Evolutionary conservation across 92 coral and sea anemone genomes (phyloP).

Genomic region (Zoanthus solanderi): DNA sequence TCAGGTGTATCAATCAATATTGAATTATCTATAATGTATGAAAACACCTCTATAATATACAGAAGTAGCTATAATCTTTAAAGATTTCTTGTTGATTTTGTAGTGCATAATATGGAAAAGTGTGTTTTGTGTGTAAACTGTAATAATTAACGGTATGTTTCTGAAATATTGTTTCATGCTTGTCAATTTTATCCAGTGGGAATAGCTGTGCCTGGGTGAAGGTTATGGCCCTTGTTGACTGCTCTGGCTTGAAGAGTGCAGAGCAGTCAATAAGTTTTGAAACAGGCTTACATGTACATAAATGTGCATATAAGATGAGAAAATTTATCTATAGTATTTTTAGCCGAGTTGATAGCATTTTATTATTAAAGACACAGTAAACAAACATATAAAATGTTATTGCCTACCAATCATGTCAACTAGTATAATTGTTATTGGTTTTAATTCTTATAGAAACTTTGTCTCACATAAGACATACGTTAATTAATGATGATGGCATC

Average conservation of each 20-base stretch:
- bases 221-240: conserved; percentile 22
- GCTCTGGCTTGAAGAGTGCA: conserved; percentile 1
- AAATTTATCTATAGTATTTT: conserved; percentile 11
- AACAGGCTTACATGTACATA: conserved; percentile 10
- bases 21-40: conserved; percentile 10
- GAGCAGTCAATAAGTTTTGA: conserved; percentile 11
- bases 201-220: conserved; percentile 15
- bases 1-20: conserved; percentile 5
- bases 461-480: conserved; percentile 36
- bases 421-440: conserved; percentile 15
- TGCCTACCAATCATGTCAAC: conserved; percentile 10
- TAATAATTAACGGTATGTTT: conserved; percentile 3
- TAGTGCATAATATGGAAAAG: conserved; percentile 1
- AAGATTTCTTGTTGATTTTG: conserved; percentile 14
- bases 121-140: conserved; percentile 7
- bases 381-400: conserved; percentile 9
- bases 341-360: conserved; percentile 7
- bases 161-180: conserved; percentile 6
- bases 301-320: conserved; percentile 12
- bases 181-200: conserved; percentile 10
- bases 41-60: conserved; percentile 15
- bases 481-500: conserved; percentile 44
- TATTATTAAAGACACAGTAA: conserved; percentile 11
- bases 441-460: conserved; percentile 39
- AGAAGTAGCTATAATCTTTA: background rate